Evolutionary conservation across 2,888 invertebrate species (phyloP), one percentile per base, ranked within the genome.

Genomic region (Cephus spinipes): DNA sequence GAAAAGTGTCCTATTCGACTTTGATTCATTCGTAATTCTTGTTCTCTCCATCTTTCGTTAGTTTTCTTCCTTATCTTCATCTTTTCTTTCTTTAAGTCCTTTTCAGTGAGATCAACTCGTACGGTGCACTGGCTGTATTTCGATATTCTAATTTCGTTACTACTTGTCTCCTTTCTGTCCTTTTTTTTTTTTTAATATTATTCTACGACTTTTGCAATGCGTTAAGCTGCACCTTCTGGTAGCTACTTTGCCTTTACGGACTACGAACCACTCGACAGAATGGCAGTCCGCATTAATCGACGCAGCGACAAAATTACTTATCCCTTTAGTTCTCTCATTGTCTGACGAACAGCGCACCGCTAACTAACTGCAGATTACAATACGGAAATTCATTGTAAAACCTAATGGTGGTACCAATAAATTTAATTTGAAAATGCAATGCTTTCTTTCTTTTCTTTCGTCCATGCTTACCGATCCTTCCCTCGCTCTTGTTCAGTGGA

Each of bases 401-500:
- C 83, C 85, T 89, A 36, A 36, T 36, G 88, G 87, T 86, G 85
- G 84, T 87, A 88, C 81, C 84, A 90, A 90, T 90, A 90, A 90
- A 90, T 89, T 87, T 87, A 81, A 89, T 87, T 88, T 85, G 81
- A 85, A 86, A 85, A 83, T 69, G 80, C 74, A 78, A 71, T 33
- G 30, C n/a, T 4, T 68, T 33, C n/a, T n/a, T 73, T 31, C 73
- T 32, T 35, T 73, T 31, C 74, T 74, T 32, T 73, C 55, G 2
- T 55, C 23, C 55, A 55, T 55, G 2, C 55, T 55, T 23, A 55
- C 23, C 23, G 9, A 23, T 55, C 55, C 23, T 55, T 9, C 2
- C 2, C 23, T 55, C 23, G 9, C 23, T 23, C 40, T 15, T 15
- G 0, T 55, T 55, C 23, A 2, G 9, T 23, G 0, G 23, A 55